Percentiles rank a stretch among this genome's conserved stretches.
phyloP scores from a whole-genome alignment of 2,113 vertebrate genomes.

The Platycercus adscitus region DNA sequence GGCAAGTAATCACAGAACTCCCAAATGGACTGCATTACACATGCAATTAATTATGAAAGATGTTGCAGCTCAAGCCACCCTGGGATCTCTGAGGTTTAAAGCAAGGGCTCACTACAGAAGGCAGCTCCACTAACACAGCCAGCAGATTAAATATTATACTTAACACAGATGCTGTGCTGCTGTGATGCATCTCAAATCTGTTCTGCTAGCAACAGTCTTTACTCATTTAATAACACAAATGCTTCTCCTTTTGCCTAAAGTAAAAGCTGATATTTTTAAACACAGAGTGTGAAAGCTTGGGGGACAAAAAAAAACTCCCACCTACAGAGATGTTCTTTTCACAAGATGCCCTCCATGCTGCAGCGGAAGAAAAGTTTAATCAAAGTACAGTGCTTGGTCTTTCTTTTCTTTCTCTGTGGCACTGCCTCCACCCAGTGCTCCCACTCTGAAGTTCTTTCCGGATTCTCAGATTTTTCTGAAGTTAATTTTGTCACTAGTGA shows the following conservation, averaged over 20 bases:
- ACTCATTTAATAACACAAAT: conserved; percentile 37
- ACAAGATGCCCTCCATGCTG: neutral
- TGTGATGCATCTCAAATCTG: neutral
- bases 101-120: conserved; percentile 49
- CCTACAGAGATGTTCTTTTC: conserved; percentile 52
- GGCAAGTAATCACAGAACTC: conserved; percentile 72
- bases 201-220: conserved; percentile 30
- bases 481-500: conserved; percentile 15
- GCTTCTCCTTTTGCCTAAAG: conserved; percentile 14
- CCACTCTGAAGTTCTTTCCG: neutral
- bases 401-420: conserved; percentile 27
- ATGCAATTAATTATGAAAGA: conserved; percentile 76
- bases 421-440: neutral
- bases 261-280: conserved; percentile 59
- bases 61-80: conserved; percentile 56
- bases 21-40: conserved; percentile 69
- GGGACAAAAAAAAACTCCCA: neutral
- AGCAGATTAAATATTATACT: conserved; percentile 34
- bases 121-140: neutral
- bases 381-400: neutral
- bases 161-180: conserved; percentile 40
- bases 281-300: neutral
- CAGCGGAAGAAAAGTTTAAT: conserved; percentile 51
- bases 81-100: conserved; percentile 47
- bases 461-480: neutral